Percentiles rank a stretch among this genome's conserved stretches.
Evolutionary conservation across 1,140 invertebrate genomes (phyloP).

Genomic region (Drosophila nigromelanica): DNA sequence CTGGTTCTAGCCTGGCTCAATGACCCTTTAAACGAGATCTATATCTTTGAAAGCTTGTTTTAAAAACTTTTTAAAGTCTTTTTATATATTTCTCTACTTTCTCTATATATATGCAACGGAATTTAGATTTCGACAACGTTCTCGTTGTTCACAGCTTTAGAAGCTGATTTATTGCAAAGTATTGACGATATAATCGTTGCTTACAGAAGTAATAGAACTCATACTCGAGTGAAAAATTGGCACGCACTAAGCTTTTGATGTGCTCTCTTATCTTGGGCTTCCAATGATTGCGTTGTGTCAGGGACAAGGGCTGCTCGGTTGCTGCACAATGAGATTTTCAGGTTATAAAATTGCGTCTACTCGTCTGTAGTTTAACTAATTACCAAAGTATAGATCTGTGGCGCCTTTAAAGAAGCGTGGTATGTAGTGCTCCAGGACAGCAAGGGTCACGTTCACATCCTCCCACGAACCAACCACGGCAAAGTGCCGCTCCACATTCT

Average conservation of each 20-base stretch:
- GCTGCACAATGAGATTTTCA: slow-evolving; percentile 25
- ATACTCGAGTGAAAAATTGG: slow-evolving; percentile 68
- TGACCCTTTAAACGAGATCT: too few relatives aligned
- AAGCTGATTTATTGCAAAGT: slow-evolving; percentile 56
- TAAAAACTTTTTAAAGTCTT: too few relatives aligned
- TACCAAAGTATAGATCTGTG: slow-evolving; percentile 89
- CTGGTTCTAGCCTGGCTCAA: slow-evolving; percentile 11
- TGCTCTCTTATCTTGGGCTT: slow-evolving; percentile 57
- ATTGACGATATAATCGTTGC: slow-evolving; percentile 69
- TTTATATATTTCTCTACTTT: too few relatives aligned
- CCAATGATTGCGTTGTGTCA: slow-evolving; percentile 54
- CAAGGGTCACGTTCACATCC: neutral
- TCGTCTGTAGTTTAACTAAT: slow-evolving; percentile 75
- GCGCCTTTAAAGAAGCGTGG: slow-evolving; percentile 85
- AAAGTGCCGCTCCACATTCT: neutral
- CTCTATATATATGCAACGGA: too few relatives aligned
- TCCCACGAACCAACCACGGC: neutral
- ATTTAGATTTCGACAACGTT: too few relatives aligned
- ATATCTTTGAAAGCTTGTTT: too few relatives aligned
- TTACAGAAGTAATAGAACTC: slow-evolving; percentile 74
- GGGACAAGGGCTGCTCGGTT: slow-evolving; percentile 36
- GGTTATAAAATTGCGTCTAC: neutral
- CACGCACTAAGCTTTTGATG: slow-evolving; percentile 51
- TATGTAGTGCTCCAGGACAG: neutral
- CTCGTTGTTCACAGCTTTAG: too few relatives aligned